Evolutionary conservation across 53 echinoderm and acorn worm species (phyloP).

Genomic region (Apostichopus leukothele): DNA sequence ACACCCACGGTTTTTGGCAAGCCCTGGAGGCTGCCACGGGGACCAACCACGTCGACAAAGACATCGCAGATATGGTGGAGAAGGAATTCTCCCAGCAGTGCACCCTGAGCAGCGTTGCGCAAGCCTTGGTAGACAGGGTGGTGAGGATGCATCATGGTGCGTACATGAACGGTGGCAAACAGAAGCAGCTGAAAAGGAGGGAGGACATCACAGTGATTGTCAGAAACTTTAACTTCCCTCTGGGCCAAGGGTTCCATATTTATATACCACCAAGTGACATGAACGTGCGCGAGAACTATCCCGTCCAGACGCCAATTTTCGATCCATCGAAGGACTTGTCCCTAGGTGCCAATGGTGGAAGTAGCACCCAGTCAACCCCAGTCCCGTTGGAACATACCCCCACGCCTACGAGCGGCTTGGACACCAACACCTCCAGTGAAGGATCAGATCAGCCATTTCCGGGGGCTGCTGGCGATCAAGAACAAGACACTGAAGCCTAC

Average conservation of each 20-base stretch:
- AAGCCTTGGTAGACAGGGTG: constrained; percentile 90
- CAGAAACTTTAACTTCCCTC: constrained; percentile 76
- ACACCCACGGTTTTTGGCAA: constrained; percentile 79
- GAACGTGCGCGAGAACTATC: constrained; percentile 52
- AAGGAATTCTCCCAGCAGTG: constrained; percentile 84
- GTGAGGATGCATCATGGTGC: constrained; percentile 89
- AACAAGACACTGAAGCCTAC: constrained; percentile 80
- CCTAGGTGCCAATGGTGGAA: constrained; percentile 34
- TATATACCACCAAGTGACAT: constrained; percentile 37
- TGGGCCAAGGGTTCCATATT: constrained; percentile 51
- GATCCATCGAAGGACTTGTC: constrained; percentile 14
- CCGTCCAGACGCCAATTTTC: constrained; percentile 58
- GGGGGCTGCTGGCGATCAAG: constrained; percentile 54
- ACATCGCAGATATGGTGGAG: constrained; percentile 83
- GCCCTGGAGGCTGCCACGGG: constrained; percentile 81
- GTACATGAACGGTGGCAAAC: constrained; percentile 62
- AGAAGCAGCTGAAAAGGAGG: constrained; percentile 66
- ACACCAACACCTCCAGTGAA: constrained; percentile 48
- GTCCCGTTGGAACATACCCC: constrained; percentile 42
- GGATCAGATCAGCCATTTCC: constrained; percentile 17
- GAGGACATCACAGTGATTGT: constrained; percentile 94
- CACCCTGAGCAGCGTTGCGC: constrained; percentile 89
- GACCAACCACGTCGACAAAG: constrained; percentile 72
- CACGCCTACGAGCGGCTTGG: constrained; percentile 35
- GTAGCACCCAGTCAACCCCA: constrained; percentile 18